phyloP scores from a whole-genome alignment of 2,888 invertebrate genomes.

The Odontocerum albicorne region DNA sequence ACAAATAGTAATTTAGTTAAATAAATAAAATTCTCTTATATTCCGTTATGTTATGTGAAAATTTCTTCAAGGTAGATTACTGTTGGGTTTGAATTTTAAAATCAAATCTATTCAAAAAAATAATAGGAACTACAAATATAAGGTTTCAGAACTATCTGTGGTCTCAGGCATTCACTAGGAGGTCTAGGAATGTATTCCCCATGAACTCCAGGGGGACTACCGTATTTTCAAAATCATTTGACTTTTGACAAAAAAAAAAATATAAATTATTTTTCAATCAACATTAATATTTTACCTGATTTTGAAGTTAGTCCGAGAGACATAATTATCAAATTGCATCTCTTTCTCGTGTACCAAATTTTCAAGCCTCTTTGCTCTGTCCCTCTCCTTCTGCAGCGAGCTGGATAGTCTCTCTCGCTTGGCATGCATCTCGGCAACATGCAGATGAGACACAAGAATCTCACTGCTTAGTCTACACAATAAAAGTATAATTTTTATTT shows the following conservation, averaged over 20 bases:
- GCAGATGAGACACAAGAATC: slow-evolving; percentile 54
- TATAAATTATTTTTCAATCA: too few species aligned
- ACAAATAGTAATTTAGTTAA: too few species aligned
- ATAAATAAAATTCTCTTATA: too few species aligned
- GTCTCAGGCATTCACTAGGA: too few species aligned
- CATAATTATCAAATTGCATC: slow-evolving; percentile 50
- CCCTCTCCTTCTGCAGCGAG: slow-evolving; percentile 48
- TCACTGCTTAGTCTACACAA: slow-evolving; percentile 48
- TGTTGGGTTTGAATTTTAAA: too few species aligned
- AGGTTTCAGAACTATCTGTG: too few species aligned
- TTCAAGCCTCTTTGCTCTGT: slow-evolving; percentile 47
- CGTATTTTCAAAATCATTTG: not conserved
- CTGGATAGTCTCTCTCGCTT: slow-evolving; percentile 49
- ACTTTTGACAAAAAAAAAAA: not conserved
- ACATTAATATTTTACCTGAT: slow-evolving; percentile 43
- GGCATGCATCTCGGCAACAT: slow-evolving; percentile 50
- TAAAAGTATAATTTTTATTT: too few species aligned
- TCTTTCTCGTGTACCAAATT: slow-evolving; percentile 48
- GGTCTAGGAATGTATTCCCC: too few species aligned
- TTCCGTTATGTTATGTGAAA: too few species aligned
- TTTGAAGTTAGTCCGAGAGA: slow-evolving; percentile 47
- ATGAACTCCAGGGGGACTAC: not conserved
- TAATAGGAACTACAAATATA: too few species aligned
- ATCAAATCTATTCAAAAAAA: too few species aligned
- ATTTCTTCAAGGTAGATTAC: too few species aligned